Conservation (phyloP, 1,140 invertebrate genomes). For the Bombyx mori region DNA sequence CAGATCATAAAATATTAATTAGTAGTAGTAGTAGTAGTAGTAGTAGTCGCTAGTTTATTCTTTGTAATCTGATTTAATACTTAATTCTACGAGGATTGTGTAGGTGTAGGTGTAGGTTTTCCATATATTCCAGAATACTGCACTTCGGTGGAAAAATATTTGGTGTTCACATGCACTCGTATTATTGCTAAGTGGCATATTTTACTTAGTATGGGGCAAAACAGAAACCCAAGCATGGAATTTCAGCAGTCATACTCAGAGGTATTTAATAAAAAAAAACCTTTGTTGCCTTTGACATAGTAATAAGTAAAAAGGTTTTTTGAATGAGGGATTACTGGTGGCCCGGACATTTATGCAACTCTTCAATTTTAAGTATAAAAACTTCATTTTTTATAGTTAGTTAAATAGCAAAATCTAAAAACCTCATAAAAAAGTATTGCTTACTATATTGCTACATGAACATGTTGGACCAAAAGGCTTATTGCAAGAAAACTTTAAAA, state of each 20-base stretch:
- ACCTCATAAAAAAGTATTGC: not conserved
- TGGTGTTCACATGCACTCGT: conserved; percentile 57
- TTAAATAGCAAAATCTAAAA: not conserved
- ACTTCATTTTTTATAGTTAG: too few relatives aligned
- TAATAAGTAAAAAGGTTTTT: too few relatives aligned
- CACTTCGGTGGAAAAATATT: conserved; percentile 44
- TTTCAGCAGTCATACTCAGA: conserved; percentile 9
- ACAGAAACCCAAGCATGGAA: conserved; percentile 49
- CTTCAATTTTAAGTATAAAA: too few relatives aligned
- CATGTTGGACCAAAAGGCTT: not conserved
- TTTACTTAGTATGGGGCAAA: conserved; percentile 54
- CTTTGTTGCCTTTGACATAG: conserved; percentile 5
- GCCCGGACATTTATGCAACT: too few relatives aligned
- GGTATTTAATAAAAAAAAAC: conserved; percentile 17
- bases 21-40: too few relatives aligned
- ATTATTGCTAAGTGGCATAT: conserved; percentile 37
- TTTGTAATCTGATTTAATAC: too few relatives aligned
- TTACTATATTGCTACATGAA: not conserved
- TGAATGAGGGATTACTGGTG: too few relatives aligned
- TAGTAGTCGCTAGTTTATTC: too few relatives aligned
- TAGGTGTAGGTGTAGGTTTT: too few relatives aligned
- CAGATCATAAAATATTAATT: too few relatives aligned
- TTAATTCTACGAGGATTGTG: too few relatives aligned
- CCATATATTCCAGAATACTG: conserved; percentile 25
- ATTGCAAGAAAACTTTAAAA: not conserved